Evolutionary conservation across 1,140 invertebrate species (phyloP).

Genomic region (Hycleus phaleratus): DNA sequence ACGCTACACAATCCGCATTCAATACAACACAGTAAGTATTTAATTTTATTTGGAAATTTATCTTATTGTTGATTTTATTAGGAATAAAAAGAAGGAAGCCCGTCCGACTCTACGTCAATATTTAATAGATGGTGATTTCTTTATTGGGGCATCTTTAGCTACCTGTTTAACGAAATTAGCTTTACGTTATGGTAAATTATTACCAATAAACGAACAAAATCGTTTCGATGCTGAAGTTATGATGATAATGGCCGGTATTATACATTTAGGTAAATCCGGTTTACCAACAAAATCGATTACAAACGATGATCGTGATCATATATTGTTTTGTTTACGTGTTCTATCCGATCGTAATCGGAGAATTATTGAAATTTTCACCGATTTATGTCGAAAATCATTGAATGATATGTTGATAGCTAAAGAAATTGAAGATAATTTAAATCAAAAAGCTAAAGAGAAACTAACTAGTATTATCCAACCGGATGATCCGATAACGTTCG

Average conservation of each 20-base stretch:
- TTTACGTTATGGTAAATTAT: conserved; percentile 57
- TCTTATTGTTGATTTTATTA: conserved; percentile 15
- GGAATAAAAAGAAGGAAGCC: conserved; percentile 56
- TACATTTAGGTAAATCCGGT: conserved; percentile 77
- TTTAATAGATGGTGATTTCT: conserved; percentile 92
- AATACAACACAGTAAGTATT: conserved; percentile 61
- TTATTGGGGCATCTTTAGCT: conserved; percentile 86
- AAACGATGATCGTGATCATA: conserved; percentile 89
- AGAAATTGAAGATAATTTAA: conserved; percentile 56
- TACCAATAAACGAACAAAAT: conserved; percentile 56
- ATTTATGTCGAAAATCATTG: conserved; percentile 72
- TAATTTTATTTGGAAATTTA: no score
- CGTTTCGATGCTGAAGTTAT: conserved; percentile 75
- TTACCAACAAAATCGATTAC: conserved; percentile 72
- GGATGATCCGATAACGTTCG: conserved; percentile 81
- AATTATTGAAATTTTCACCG: conserved; percentile 69
- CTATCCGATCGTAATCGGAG: conserved; percentile 66
- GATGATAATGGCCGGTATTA: conserved; percentile 79
- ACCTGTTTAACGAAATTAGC: conserved; percentile 89
- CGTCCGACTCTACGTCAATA: conserved; percentile 79
- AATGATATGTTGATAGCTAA: conserved; percentile 81
- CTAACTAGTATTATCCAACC: conserved; percentile 66
- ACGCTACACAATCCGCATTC: conserved; percentile 96
- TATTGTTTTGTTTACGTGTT: conserved; percentile 74
- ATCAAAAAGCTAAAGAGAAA: conserved; percentile 60